Percentiles rank a stretch among this genome's conserved stretches.
Conservation (phyloP, 2,797 vertebrate species). For the Myotis findleyi region DNA sequence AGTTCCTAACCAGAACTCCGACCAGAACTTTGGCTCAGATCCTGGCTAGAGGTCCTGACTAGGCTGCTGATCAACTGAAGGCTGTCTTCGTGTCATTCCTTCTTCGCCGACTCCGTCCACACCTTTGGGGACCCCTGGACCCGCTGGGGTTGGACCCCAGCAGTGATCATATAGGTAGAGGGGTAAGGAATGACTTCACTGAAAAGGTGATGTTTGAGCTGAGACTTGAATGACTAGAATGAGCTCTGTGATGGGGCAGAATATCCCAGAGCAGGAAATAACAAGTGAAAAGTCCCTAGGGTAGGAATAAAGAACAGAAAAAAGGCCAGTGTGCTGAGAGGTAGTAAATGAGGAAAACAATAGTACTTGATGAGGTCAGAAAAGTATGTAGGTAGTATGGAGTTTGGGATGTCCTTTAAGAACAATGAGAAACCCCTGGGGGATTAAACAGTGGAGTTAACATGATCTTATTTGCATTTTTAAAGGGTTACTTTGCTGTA, state of each 20-base stretch:
- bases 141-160: no score
- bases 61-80: no score
- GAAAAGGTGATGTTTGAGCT: constrained; percentile 17
- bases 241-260: background rate
- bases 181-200: background rate
- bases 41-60: no score
- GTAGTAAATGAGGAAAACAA: background rate
- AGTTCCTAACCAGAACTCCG: no score
- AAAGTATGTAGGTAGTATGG: background rate
- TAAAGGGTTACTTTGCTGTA: constrained; percentile 32
- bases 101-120: no score
- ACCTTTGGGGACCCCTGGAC: no score
- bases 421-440: background rate
- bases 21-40: no score
- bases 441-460: constrained; percentile 8
- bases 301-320: background rate
- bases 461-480: constrained; percentile 44
- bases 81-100: no score
- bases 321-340: background rate
- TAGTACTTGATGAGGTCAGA: background rate
- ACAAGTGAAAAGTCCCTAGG: background rate
- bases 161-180: background rate
- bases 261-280: background rate
- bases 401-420: constrained; percentile 22
- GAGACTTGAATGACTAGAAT: background rate